Evolutionary conservation across 2,888 invertebrate species (phyloP).

Genomic region (Ormyrus thymus): DNA sequence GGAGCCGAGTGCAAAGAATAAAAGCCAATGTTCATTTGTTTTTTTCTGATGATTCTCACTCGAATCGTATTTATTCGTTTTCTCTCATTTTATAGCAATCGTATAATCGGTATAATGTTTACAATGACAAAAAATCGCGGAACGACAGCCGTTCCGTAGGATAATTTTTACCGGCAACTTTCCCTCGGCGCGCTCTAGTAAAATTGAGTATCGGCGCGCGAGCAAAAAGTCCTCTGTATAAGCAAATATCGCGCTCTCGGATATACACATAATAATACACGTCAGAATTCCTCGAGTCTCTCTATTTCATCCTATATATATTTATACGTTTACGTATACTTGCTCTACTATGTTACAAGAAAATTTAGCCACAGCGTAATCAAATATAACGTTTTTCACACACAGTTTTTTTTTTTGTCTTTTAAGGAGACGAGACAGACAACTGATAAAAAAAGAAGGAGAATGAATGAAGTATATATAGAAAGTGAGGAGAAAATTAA

Average conservation of each 20-base stretch:
- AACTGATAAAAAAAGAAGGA: slow-evolving; percentile 63
- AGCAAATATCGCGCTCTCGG: slow-evolving; percentile 59
- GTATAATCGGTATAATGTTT: slow-evolving; percentile 74
- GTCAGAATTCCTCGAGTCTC: slow-evolving; percentile 43
- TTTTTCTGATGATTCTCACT: slow-evolving; percentile 64
- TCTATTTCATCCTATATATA: slow-evolving; percentile 26
- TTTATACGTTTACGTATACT: slow-evolving; percentile 55
- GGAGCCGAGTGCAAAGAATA: slow-evolving; percentile 64
- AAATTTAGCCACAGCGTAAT: slow-evolving; percentile 47
- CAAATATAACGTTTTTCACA: slow-evolving; percentile 46
- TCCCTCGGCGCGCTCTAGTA: background rate
- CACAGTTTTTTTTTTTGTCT: slow-evolving; percentile 9
- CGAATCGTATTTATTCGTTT: slow-evolving; percentile 72
- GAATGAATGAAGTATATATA: slow-evolving; percentile 49
- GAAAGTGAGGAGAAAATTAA: slow-evolving; percentile 45
- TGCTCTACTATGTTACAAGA: slow-evolving; percentile 73
- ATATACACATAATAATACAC: slow-evolving; percentile 64
- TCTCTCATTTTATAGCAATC: slow-evolving; percentile 70
- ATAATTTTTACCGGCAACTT: slow-evolving; percentile 60
- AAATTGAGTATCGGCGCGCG: slow-evolving; percentile 8
- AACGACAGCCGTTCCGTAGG: slow-evolving; percentile 66
- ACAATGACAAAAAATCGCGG: slow-evolving; percentile 64
- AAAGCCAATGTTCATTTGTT: slow-evolving; percentile 64
- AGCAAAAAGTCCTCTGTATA: slow-evolving; percentile 7
- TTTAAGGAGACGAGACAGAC: slow-evolving; percentile 59